phyloP scores from a whole-genome alignment of 2,113 vertebrate species.

The Chaetops frenatus region DNA sequence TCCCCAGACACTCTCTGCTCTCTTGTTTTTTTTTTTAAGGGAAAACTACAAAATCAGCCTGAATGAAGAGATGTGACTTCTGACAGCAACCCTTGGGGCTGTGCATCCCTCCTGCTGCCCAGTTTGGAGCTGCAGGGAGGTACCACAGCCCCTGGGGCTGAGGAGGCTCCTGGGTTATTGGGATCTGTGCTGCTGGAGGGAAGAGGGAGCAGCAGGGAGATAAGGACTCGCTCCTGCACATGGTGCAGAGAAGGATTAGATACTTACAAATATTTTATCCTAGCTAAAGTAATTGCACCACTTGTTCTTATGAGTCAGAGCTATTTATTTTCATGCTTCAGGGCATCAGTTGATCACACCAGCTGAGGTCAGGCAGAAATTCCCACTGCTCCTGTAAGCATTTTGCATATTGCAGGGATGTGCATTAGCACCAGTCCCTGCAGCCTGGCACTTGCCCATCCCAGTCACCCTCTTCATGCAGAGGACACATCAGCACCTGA shows the following conservation, averaged over 20 bases:
- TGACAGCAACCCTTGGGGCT: rapidly evolving
- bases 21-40: background rate
- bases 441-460: background rate
- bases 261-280: conserved; percentile 67
- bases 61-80: background rate
- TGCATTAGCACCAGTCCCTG: background rate
- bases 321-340: conserved; percentile 67
- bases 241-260: conserved; percentile 39
- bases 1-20: background rate
- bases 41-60: background rate
- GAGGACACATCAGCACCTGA: background rate
- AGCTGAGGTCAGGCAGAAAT: conserved; percentile 66
- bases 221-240: background rate
- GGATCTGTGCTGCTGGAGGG: background rate
- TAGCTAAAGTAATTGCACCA: conserved; percentile 65
- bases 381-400: conserved; percentile 37
- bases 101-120: background rate
- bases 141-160: background rate
- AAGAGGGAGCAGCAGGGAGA: background rate
- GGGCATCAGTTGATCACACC: conserved; percentile 64
- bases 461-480: background rate
- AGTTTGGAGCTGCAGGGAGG: background rate
- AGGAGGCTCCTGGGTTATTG: background rate
- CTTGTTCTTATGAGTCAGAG: conserved; percentile 66
- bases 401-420: conserved; percentile 42